Evolutionary conservation across 1,140 invertebrate species (phyloP).

Genomic region (Drosophila subpulchrella): DNA sequence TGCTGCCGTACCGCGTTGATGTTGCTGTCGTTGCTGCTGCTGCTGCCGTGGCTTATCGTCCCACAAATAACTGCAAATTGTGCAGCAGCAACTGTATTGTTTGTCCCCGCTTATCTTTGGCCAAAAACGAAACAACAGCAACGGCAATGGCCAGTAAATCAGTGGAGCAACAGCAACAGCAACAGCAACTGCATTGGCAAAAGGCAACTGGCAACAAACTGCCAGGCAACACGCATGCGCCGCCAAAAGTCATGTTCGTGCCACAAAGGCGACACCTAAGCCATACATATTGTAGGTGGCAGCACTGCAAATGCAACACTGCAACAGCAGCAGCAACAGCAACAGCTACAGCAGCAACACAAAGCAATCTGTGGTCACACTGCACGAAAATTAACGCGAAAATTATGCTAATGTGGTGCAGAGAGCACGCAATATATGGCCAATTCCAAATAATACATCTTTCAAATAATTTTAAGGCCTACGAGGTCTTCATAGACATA

Average conservation of each 20-base stretch:
- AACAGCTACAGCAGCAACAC: constrained; percentile 42
- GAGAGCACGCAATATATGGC: constrained; percentile 30
- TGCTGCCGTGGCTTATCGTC: constrained; percentile 43
- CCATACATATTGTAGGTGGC: constrained; percentile 81
- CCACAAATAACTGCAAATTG: constrained; percentile 81
- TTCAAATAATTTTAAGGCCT: background rate
- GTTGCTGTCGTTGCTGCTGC: constrained; percentile 24
- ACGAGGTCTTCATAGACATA: background rate
- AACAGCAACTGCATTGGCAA: constrained; percentile 45
- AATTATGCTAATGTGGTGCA: constrained; percentile 30
- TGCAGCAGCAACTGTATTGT: constrained; percentile 75
- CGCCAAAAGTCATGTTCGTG: constrained; percentile 82
- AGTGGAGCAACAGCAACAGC: constrained; percentile 64
- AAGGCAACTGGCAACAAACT: constrained; percentile 70
- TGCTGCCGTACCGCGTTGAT: constrained; percentile 12
- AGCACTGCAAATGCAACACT: constrained; percentile 45
- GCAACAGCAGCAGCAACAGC: constrained; percentile 10
- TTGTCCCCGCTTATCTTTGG: constrained; percentile 67
- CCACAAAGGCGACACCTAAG: constrained; percentile 77
- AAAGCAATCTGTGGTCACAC: constrained; percentile 41
- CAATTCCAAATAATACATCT: constrained; percentile 4
- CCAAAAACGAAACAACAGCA: constrained; percentile 42
- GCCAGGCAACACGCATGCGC: constrained; percentile 80
- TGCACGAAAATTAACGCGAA: constrained; percentile 40
- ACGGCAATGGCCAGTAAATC: constrained; percentile 59